phyloP scores from a whole-genome alignment of 2,888 invertebrate species.

The Drosophila anomelani region DNA sequence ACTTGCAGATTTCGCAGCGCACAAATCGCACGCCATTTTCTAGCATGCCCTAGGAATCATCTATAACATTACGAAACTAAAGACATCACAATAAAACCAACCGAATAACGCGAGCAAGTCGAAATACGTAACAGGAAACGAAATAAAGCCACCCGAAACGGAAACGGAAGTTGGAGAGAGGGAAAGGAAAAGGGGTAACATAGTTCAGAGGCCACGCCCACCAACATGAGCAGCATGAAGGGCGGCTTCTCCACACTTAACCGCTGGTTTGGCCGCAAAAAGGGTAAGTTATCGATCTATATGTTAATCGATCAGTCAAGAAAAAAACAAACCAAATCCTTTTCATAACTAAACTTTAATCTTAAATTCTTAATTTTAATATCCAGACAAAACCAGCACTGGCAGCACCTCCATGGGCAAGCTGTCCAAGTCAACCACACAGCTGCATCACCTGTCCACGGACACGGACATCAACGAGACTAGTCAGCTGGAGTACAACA shows the following conservation, averaged over 20 bases:
- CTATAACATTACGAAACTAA: slow-evolving; percentile 59
- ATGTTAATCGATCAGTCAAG: neutral
- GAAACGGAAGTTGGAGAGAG: slow-evolving; percentile 8
- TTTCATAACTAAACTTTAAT: too few species aligned
- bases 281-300: slow-evolving; percentile 75
- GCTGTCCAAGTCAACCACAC: slow-evolving; percentile 82
- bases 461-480: slow-evolving; percentile 82
- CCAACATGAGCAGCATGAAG: slow-evolving; percentile 83
- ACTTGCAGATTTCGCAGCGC: slow-evolving; percentile 72
- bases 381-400: slow-evolving; percentile 69
- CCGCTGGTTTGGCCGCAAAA: slow-evolving; percentile 85
- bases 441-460: slow-evolving; percentile 76
- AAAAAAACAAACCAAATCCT: too few species aligned
- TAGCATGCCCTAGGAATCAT: slow-evolving; percentile 62
- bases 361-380: too few species aligned
- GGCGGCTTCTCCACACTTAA: slow-evolving; percentile 85
- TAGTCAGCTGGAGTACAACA: slow-evolving; percentile 85
- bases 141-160: neutral
- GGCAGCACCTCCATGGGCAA: slow-evolving; percentile 76
- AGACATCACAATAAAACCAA: neutral
- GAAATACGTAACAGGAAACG: slow-evolving; percentile 6
- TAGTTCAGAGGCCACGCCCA: slow-evolving; percentile 39
- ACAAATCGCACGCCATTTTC: slow-evolving; percentile 72
- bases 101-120: slow-evolving; percentile 5
- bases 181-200: slow-evolving; percentile 4